Base-by-base conservation (phyloP, 2,797 vertebrate species). In the Phoeniculus purpureus region DNA sequence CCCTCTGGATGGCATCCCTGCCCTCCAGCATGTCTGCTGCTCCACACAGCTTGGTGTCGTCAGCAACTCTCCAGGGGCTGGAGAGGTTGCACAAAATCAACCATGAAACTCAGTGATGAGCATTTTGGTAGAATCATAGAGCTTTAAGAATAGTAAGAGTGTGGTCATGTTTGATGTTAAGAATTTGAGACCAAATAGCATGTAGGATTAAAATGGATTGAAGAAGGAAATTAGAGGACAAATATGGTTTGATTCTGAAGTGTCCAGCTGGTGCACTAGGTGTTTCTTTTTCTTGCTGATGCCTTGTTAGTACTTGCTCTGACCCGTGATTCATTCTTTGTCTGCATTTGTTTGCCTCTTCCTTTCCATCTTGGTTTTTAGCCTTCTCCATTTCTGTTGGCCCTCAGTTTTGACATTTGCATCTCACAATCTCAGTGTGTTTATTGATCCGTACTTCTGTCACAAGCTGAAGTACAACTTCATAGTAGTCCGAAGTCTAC, bases 281-380 rank as follows among this genome's bases (percentile, higher is more conserved):
- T 47, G 34, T 66, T 7, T 10, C 15, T 79, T 81, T 87, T 12
- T 2, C 1, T 15, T 72, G 21, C 34, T 78, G 34, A 13, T 83
- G 71, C n/a, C 61, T 52, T 72, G 73, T 81, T 81, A 62, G 58
- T 50, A 34, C 60, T 92, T 88, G 21, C 31, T 80, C 37, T 80
- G 19, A 25, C 48, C 52, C 77, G 37, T 64, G 47, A 87, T 81
- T 87, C 14, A 27, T 2, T 23, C 62, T 85, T 68, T 85, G 31
- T 76, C 47, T 88, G 67, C 68, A 87, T 76, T 73, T 86, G 18
- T 86, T 90, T 84, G 47, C 47, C 34, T 86, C 56, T 84, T 93
- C 50, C 22, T 87, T 91, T 91, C 58, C 32, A 31, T 87, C 66
- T 72, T 13, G 1, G 5, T 72, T 94, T 94, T 94, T 71, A 65